These are phyloP conservation scores for Ladona fulva DNA, from an alignment of 1,140 invertebrate genomes.

Conservation along the genomic window DNA sequence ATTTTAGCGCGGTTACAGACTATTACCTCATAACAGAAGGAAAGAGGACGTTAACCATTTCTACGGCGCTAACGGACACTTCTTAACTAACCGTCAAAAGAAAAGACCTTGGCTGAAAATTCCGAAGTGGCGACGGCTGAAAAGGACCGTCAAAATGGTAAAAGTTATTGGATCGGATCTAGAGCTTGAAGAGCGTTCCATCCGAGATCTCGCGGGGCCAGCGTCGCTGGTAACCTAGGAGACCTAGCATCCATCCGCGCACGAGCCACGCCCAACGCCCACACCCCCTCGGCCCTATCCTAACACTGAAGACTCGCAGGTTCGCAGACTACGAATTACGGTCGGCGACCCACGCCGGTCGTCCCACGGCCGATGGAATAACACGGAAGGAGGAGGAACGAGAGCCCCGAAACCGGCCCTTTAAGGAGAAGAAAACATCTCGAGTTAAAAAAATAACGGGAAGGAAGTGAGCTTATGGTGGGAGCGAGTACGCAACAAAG, in stretches of 20 bases:
- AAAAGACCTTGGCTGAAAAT: too few species aligned
- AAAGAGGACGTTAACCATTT: too few species aligned
- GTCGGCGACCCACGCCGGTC: neutral
- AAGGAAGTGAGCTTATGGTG: neutral
- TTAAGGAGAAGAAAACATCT: neutral
- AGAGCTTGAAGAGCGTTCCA: too few species aligned
- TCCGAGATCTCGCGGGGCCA: neutral
- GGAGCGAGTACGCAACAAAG: too few species aligned
- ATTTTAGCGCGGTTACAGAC: too few species aligned
- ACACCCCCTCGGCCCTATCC: neutral
- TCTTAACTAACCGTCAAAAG: too few species aligned
- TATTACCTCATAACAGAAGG: too few species aligned
- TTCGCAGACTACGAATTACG: neutral
- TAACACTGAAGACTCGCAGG: neutral
- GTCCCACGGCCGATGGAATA: neutral
- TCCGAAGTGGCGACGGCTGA: too few species aligned
- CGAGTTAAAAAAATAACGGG: neutral
- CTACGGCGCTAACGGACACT: too few species aligned
- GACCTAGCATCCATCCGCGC: neutral
- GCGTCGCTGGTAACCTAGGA: neutral
- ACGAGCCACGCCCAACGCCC: neutral
- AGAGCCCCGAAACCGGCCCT: neutral
- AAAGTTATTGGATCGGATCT: too few species aligned
- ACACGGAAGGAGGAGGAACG: neutral
- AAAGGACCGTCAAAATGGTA: too few species aligned